Base-by-base conservation (phyloP, 2,797 vertebrate genomes). In the Lerista edwardsae region DNA sequence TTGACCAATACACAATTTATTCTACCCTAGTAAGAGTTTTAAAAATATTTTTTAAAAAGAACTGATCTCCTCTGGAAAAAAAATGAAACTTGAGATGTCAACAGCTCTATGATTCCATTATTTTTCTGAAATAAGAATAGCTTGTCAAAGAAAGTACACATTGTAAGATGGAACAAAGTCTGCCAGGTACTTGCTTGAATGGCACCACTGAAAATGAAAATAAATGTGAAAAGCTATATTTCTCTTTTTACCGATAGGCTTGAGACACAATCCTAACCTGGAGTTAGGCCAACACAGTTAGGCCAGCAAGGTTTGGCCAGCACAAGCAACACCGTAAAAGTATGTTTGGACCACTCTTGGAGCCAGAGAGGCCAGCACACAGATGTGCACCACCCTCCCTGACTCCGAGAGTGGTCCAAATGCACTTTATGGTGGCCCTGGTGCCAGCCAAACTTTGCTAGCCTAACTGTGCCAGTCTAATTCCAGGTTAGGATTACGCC, bases 71-170 rank as follows among this genome's bases (percentile, higher is more conserved):
- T 64, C 0, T n/a, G 47, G 7, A 57, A 61, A 75, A n/a, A n/a
- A n/a, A n/a, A n/a, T n/a, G 47, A 47, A 47, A 47, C 47, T 47
- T 47, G 47, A 72, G 57, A 86, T 57, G 72, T 1, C 67, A 12
- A 8, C 25, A 57, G 47, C 14, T 27, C 10, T 27, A 47, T 15
- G 4, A 65, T 71, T 79, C n/a, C 25, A 82, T 10, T 57, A 4
- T 80, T 86, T 69, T 62, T 81, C 57, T 88, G 62, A 73, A 82
- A 44, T 69, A 79, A 84, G 55, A 88, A 62, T 11, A 87, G 1
- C 29, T 55, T 80, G 29, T 67, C 34, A 83, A 21, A 83, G 71
- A 69, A 86, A 6, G 23, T 74, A 64, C 0, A 0, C 2, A 36
- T 80, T 91, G 83, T 57, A 77, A 89, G 44, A 3, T 0, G 72